Evolutionary conservation across 2,797 vertebrate genomes (phyloP), one percentile per base, ranked within the genome.

Genomic region (Psittacula echo): DNA sequence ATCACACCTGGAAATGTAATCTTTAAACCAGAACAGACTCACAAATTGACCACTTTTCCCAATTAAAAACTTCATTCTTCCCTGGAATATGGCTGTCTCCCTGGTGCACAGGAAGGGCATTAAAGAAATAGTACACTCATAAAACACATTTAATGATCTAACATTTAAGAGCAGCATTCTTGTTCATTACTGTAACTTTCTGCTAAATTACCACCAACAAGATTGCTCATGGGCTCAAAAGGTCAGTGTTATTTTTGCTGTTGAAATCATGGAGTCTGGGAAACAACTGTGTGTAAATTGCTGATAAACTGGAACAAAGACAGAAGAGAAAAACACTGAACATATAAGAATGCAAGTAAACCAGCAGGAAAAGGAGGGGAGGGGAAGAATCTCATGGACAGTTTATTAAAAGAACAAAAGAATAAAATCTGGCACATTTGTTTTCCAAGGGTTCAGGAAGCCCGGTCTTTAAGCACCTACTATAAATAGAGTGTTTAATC

Each of bases 321-420:
- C 78, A 78, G 82, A 91, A 89, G 89, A 95, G 76, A 96, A 94
- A 95, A 96, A 97, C 94, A 94, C 73, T 90, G 94, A 92, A 91
- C 85, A 90, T 94, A 47, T 91, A 93, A 97, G 94, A 96, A 97
- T 94, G 83, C 89, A 95, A 97, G 92, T 96, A 94, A 95, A 94
- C 73, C 94, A 94, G 91, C 95, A 96, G 96, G 94, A 96, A 96
- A 96, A 96, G 95, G 95, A 96, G 95, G 94, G 95, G 95, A 94
- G 89, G 95, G 93, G 91, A 94, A 86, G 95, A 94, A 88, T 96
- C 91, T 96, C 94, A 96, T 15, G 27, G 92, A 91, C 85, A 87
- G 91, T 94, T 96, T 97, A 97, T 96, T 95, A 96, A 96, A 95
- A 97, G 96, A 96, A 97, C 96, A 97, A 97, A 97, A 94, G 95